Conservation (phyloP, 2,113 vertebrate genomes). For the Pagrus major region DNA sequence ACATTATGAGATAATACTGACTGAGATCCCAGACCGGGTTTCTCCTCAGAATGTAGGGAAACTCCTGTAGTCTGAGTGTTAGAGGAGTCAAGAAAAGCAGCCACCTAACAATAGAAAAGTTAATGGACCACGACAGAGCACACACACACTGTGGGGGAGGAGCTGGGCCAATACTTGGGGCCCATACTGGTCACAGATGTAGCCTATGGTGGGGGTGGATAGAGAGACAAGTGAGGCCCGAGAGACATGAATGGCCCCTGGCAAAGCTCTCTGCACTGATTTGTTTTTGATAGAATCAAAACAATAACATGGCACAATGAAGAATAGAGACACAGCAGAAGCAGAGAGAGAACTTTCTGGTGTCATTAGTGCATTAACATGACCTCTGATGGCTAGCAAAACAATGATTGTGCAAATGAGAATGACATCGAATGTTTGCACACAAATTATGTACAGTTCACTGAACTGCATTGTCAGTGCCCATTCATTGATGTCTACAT, state of each 20-base stretch:
- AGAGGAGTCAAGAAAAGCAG: conserved; percentile 56
- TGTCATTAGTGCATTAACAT: conserved; percentile 18
- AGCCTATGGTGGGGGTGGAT: conserved; percentile 38
- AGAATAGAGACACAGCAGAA: conserved; percentile 5
- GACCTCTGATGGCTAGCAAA: conserved; percentile 9
- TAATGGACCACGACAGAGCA: conserved; percentile 59
- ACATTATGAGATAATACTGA: too few relatives aligned
- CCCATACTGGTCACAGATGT: conserved; percentile 48
- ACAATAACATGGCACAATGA: conserved; percentile 20
- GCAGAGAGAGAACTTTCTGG: conserved; percentile 26
- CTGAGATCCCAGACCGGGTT: too few relatives aligned
- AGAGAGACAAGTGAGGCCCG: conserved; percentile 34
- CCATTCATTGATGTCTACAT: conserved; percentile 13
- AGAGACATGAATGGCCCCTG: conserved; percentile 24
- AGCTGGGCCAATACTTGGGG: conserved; percentile 39
- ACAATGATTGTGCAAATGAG: conserved; percentile 18
- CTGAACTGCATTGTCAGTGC: conserved; percentile 32
- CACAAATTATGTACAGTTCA: conserved; percentile 46
- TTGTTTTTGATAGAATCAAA: conserved; percentile 42
- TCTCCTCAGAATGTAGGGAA: too few relatives aligned
- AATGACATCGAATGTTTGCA: conserved; percentile 26
- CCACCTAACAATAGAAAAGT: conserved; percentile 69
- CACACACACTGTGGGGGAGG: conserved; percentile 64
- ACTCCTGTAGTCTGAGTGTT: too few relatives aligned
- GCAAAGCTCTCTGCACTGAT: conserved; percentile 32